These are phyloP conservation scores for Steromphala cineraria DNA, from an alignment of 2,888 invertebrate species.

Conservation along the genomic window DNA sequence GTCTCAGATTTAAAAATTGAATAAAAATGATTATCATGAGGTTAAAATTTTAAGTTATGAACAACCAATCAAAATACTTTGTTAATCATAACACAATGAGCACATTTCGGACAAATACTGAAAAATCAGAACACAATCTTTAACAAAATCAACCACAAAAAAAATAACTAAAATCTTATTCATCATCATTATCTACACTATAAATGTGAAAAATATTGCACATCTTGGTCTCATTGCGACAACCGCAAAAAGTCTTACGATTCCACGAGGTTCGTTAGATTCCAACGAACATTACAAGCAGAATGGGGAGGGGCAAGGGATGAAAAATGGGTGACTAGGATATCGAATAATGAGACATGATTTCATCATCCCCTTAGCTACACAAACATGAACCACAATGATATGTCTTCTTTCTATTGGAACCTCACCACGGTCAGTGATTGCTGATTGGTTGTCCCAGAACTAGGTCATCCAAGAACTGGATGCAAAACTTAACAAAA, in stretches of 20 bases:
- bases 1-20: not conserved
- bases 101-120: conserved; percentile 15
- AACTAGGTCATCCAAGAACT: not conserved
- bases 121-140: conserved; percentile 19
- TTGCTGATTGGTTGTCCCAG: no score
- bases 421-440: no score
- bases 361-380: not conserved
- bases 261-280: not conserved
- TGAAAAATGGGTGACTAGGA: not conserved
- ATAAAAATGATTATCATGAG: not conserved
- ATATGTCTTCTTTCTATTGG: not conserved
- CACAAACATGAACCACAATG: conserved; percentile 2
- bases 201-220: conserved; percentile 33
- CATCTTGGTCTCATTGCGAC: conserved; percentile 3
- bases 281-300: not conserved
- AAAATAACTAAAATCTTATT: conserved; percentile 9
- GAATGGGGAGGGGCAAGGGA: not conserved
- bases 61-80: conserved; percentile 12
- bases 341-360: not conserved
- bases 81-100: conserved; percentile 12
- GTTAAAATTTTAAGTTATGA: not conserved
- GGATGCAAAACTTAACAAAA: not conserved
- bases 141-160: conserved; percentile 17
- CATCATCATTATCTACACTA: conserved; percentile 22
- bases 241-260: conserved; percentile 1